These are phyloP conservation scores for Leptinotarsa peninsularis DNA, from an alignment of 2,888 invertebrate species.

Conservation along the genomic window DNA sequence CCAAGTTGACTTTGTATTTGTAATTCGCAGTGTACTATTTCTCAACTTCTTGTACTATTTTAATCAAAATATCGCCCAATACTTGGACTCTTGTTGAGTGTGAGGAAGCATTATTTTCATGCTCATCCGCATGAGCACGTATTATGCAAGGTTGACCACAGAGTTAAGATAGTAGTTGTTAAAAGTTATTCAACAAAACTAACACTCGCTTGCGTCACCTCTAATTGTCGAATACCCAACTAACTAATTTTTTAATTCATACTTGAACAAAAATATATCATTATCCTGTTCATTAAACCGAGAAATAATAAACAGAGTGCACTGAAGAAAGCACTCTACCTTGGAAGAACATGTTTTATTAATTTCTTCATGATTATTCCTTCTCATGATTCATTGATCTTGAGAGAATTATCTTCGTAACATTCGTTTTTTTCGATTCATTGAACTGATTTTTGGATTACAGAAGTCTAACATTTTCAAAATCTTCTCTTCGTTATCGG, in stretches of 20 bases:
- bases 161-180: background rate
- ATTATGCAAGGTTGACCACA: background rate
- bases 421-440: background rate
- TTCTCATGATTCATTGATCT: background rate
- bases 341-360: background rate
- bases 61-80: too few species aligned
- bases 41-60: too few species aligned
- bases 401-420: background rate
- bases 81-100: too few species aligned
- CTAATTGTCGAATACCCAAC: constrained; percentile 3
- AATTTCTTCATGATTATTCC: background rate
- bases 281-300: background rate
- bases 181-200: background rate
- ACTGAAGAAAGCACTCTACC: background rate
- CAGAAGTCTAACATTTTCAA: background rate
- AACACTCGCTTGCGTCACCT: constrained; percentile 1
- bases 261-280: background rate
- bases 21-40: too few species aligned
- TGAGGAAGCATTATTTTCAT: too few species aligned
- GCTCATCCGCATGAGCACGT: background rate
- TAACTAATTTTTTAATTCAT: background rate
- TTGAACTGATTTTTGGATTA: background rate
- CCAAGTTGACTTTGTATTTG: too few species aligned
- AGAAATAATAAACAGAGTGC: constrained; percentile 7
- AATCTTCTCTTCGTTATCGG: too few species aligned